Evolutionary conservation across 1,140 invertebrate genomes (phyloP).

Genomic region (Cotesia typhae): DNA sequence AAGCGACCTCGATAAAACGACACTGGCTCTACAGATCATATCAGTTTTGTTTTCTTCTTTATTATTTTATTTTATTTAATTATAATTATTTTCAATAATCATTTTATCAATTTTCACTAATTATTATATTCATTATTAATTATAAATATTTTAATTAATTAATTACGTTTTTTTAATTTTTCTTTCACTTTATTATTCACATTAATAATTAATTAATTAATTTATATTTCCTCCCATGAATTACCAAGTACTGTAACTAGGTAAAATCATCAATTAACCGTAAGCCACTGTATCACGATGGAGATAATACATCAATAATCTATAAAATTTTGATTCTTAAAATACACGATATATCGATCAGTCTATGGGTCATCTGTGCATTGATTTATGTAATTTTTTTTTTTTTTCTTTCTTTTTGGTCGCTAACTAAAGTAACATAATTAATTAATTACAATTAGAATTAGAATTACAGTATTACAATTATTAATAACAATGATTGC

Average conservation of each 20-base stretch:
- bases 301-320: constrained; percentile 29
- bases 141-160: no score
- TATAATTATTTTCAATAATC: no score
- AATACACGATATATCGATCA: constrained; percentile 50
- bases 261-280: constrained; percentile 27
- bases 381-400: constrained; percentile 33
- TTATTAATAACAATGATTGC: not conserved
- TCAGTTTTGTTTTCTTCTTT: not conserved
- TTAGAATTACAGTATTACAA: constrained; percentile 3
- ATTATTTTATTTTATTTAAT: not conserved
- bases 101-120: constrained; percentile 1
- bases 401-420: constrained; percentile 18
- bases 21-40: constrained; percentile 59
- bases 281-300: constrained; percentile 41
- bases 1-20: constrained; percentile 59
- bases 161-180: no score
- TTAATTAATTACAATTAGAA: constrained; percentile 1
- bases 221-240: constrained; percentile 32
- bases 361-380: constrained; percentile 54
- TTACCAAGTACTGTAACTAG: constrained; percentile 19
- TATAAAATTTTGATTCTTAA: constrained; percentile 53
- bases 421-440: constrained; percentile 33
- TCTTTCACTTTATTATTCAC: no score
- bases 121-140: no score
- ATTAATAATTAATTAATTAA: constrained; percentile 40